phyloP scores from a whole-genome alignment of 2,113 vertebrate genomes.

The Odontophorus gujanensis region DNA sequence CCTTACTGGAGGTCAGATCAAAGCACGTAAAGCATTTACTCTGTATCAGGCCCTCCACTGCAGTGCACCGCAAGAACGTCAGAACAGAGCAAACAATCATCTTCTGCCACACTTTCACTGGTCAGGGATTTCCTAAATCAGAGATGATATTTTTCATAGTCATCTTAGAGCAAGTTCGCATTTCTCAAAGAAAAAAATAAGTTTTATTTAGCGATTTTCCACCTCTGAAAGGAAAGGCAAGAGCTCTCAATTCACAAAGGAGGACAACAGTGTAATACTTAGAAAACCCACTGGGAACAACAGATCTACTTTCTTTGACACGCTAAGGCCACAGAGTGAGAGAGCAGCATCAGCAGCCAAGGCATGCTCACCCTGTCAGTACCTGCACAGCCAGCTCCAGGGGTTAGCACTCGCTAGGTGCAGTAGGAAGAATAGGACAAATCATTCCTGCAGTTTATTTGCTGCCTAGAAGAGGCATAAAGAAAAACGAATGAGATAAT shows the following conservation, averaged over 20 bases:
- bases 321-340: not conserved
- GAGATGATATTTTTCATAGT: not conserved
- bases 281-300: not conserved
- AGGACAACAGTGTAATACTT: accelerated
- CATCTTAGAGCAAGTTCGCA: not conserved
- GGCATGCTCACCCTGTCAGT: not conserved
- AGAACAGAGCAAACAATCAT: not conserved
- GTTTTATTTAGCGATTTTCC: not conserved
- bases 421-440: not conserved
- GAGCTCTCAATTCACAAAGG: not conserved
- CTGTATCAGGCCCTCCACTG: not conserved
- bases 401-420: not conserved
- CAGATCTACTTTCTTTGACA: not conserved
- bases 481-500: not conserved
- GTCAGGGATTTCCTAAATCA: not conserved
- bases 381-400: not conserved
- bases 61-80: accelerated
- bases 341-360: not conserved
- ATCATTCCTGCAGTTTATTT: not conserved
- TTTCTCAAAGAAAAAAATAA: not conserved
- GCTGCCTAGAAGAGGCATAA: not conserved
- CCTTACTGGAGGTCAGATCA: accelerated
- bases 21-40: not conserved
- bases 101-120: not conserved
- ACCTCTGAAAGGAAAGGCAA: not conserved